These are phyloP conservation scores for Spisula subtruncata DNA, from an alignment of 2,888 invertebrate species.

Conservation along the genomic window DNA sequence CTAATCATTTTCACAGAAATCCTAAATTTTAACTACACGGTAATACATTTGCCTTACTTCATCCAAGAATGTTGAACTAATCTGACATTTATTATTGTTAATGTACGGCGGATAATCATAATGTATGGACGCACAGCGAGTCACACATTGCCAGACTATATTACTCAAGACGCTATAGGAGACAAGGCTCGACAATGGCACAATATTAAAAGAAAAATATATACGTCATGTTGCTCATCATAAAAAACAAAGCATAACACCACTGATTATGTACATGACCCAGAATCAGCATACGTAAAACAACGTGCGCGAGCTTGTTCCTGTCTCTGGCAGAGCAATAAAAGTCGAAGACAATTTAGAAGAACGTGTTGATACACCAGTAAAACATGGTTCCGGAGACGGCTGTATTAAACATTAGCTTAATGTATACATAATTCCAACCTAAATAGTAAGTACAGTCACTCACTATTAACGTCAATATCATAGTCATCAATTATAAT, in stretches of 20 bases:
- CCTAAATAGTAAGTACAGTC: not conserved
- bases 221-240: not conserved
- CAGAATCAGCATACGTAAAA: not conserved
- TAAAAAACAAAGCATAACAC: not conserved
- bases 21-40: not conserved
- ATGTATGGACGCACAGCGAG: not conserved
- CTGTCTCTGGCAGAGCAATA: not conserved
- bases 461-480: not conserved
- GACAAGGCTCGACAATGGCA: not conserved
- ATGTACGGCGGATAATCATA: not conserved
- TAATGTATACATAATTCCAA: not conserved
- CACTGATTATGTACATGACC: not conserved
- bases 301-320: not conserved
- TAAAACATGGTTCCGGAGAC: not conserved
- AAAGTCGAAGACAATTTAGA: not conserved
- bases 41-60: not conserved
- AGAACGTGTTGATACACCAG: not conserved
- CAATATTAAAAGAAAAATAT: not conserved
- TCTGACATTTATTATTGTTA: slow-evolving; percentile 17
- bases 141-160: not conserved
- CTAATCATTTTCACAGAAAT: slow-evolving; percentile 3
- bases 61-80: not conserved
- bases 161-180: not conserved
- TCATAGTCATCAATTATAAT: not conserved
- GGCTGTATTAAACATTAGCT: not conserved